These are phyloP conservation scores for Luperina testacea DNA, from an alignment of 2,888 invertebrate genomes.

Conservation along the genomic window DNA sequence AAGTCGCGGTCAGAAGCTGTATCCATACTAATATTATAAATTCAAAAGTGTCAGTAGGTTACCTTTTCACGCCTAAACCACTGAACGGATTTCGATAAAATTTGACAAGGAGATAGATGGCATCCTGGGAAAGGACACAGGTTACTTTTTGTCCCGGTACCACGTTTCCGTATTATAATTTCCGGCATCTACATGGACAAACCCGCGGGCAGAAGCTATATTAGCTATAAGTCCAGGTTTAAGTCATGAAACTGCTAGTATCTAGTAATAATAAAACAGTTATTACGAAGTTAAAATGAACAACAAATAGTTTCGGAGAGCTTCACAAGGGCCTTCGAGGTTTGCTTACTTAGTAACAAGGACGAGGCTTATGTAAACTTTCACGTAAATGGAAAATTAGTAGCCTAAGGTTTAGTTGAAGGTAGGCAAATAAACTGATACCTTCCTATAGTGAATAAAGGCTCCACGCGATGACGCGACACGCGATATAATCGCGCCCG, in stretches of 20 bases:
- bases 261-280: slow-evolving; percentile 17
- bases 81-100: no score
- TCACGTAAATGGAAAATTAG: neutral
- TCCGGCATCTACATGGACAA: neutral
- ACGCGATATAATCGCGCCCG: no score
- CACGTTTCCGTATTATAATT: no score
- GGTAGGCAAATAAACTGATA: slow-evolving; percentile 6
- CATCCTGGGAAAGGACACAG: neutral
- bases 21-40: no score
- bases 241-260: neutral
- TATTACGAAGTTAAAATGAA: slow-evolving; percentile 49
- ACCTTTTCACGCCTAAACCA: no score
- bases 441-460: no score
- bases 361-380: slow-evolving; percentile 22
- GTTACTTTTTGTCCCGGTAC: neutral
- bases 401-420: slow-evolving; percentile 2
- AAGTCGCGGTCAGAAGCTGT: neutral
- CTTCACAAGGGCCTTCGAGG: slow-evolving; percentile 8
- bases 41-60: no score
- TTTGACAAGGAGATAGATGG: no score
- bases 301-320: slow-evolving; percentile 43
- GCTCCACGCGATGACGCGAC: no score
- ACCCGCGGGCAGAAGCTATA: neutral
- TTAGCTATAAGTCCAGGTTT: neutral
- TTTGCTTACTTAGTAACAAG: slow-evolving; percentile 42